A percentile compares a stretch with the other conserved stretches of the same genome.
Conservation (phyloP, 2,888 invertebrate genomes). For the Heliconius aoede region DNA sequence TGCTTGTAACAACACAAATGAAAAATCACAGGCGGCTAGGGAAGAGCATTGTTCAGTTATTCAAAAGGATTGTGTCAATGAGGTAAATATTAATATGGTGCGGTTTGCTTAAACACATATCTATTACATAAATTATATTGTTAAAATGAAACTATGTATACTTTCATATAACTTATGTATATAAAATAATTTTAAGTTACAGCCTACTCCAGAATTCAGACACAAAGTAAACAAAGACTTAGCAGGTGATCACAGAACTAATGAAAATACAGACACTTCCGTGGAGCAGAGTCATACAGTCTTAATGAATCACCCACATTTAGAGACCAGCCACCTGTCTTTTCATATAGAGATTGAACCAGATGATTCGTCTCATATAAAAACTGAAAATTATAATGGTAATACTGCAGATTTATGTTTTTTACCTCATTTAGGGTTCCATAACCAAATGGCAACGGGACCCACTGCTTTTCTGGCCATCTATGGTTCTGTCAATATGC, state of each 20-base stretch:
- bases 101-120: background rate
- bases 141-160: too few relatives aligned
- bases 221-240: background rate
- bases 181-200: background rate
- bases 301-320: background rate
- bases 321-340: background rate
- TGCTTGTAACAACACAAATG: slow-evolving; percentile 9
- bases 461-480: too few relatives aligned
- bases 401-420: background rate
- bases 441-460: too few relatives aligned
- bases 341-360: background rate
- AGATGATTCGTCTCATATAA: background rate
- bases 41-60: background rate
- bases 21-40: background rate
- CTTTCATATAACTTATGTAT: background rate
- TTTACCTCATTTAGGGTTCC: too few relatives aligned
- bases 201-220: background rate
- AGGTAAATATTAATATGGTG: background rate
- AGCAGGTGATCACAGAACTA: background rate
- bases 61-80: background rate
- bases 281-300: background rate
- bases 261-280: background rate
- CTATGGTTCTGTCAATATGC: too few relatives aligned
- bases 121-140: too few relatives aligned
- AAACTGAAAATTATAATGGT: background rate